A percentile compares a stretch with the other conserved stretches of the same genome.
These are phyloP conservation scores for Brachymystax lenok DNA, from an alignment of 2,797 vertebrate species.

Conservation along the genomic window DNA sequence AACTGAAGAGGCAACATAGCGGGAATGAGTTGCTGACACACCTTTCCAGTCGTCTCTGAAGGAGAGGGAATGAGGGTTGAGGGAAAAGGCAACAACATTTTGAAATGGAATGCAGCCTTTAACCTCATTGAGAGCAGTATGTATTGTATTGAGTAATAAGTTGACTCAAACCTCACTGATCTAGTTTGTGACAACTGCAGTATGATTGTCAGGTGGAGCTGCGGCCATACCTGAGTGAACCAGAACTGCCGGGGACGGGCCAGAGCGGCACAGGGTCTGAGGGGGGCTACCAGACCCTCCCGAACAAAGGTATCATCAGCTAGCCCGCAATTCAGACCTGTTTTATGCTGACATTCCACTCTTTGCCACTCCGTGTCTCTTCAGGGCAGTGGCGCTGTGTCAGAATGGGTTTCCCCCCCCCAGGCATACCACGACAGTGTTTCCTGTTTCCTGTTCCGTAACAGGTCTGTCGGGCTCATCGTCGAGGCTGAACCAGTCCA, in stretches of 20 bases:
- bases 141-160: background rate
- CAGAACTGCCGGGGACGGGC: slow-evolving; percentile 81
- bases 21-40: background rate
- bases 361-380: background rate
- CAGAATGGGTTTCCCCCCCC: background rate
- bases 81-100: background rate
- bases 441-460: too few relatives aligned
- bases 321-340: background rate
- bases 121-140: background rate
- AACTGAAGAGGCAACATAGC: background rate
- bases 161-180: background rate
- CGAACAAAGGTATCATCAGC: slow-evolving; percentile 76
- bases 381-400: background rate
- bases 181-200: background rate
- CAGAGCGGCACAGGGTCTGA: slow-evolving; percentile 68
- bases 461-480: slow-evolving; percentile 80
- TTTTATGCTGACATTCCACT: background rate
- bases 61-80: background rate
- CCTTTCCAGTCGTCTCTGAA: background rate
- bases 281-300: slow-evolving; percentile 76
- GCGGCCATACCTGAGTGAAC: slow-evolving; percentile 90
- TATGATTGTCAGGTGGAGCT: slow-evolving; percentile 79
- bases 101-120: background rate
- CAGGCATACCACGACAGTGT: background rate
- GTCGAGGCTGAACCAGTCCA: slow-evolving; percentile 83